Evolutionary conservation across 1,140 invertebrate genomes (phyloP), one percentile per base, ranked within the genome.

Genomic region (Doryteuthis pealeii): DNA sequence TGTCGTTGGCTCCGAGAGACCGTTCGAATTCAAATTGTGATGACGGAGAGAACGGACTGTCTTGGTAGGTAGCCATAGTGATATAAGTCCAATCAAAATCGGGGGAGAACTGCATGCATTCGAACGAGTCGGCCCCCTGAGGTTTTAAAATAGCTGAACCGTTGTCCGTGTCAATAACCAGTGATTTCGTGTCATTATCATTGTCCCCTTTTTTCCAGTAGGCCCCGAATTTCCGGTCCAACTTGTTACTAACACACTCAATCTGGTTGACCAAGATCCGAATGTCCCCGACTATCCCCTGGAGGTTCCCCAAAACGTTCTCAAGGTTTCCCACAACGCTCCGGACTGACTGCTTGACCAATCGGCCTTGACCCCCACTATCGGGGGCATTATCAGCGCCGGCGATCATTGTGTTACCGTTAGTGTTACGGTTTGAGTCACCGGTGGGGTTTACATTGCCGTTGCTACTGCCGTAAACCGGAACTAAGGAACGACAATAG

Each of bases 71-170:
- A 72, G 73, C 3, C 70, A 69, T 22, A 72, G 67, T 35, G 6
- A 78, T 65, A 33, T 76, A 78, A 22, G 77, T 74, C 77, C 77
- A 78, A 66, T 78, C 77, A 18, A 78, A 71, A 65, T 76, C 74
- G 0, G 77, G 74, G 1, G 77, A 76, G 18, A 74, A 77, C 14
- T 74, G 70, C 22, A 43, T 35, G 15, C 68, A 71, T 1, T 74
- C 76, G 33, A 43, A 72, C 0, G 30, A 32, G 10, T 68, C 66
- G 10, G 32, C 18, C 26, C 30, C 30, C 30, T 68, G 30, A 28
- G 26, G 28, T 68, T 68, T 68, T 5, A 31, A 30, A 22, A 22
- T 30, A 22, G 22, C 28, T 10, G 66, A 8, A 6, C 22, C 30
- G 22, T 33, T 33, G 62, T 73, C 35, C 40, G 45, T 66, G 32